A percentile compares a stretch with the other conserved stretches of the same genome.
Evolutionary conservation across 2,888 invertebrate genomes (phyloP).

Genomic region (Polymixis flavicincta): DNA sequence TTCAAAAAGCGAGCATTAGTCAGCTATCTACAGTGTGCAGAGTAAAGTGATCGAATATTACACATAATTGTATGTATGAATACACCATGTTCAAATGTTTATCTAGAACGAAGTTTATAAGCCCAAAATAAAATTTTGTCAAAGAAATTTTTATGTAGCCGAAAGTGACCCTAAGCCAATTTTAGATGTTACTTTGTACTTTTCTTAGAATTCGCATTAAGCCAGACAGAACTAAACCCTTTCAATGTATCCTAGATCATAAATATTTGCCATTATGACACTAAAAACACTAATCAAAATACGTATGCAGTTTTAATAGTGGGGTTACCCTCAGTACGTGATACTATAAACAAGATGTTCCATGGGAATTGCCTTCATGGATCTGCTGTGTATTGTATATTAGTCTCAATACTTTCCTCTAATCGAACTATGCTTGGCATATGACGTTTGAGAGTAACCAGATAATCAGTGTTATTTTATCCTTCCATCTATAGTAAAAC

Average conservation of each 20-base stretch:
- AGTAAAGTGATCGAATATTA: slow-evolving; percentile 38
- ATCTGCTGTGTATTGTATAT: slow-evolving; percentile 23
- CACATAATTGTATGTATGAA: slow-evolving; percentile 36
- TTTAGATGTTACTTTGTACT: slow-evolving; percentile 31
- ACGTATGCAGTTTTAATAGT: slow-evolving; percentile 43
- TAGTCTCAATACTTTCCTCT: slow-evolving; percentile 24
- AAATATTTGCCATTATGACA: slow-evolving; percentile 19
- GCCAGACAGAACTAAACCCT: slow-evolving; percentile 25
- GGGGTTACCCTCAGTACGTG: slow-evolving; percentile 64
- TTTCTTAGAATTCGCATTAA: slow-evolving; percentile 42
- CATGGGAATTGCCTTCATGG: slow-evolving; percentile 13
- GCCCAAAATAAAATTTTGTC: slow-evolving; percentile 37
- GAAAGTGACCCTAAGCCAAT: slow-evolving; percentile 58
- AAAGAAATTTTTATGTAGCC: slow-evolving; percentile 20
- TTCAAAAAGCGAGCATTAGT: slow-evolving; percentile 40
- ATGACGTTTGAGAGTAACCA: slow-evolving; percentile 64
- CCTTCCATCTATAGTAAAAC: slow-evolving; percentile 66
- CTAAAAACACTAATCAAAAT: slow-evolving; percentile 40
- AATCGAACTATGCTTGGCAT: slow-evolving; percentile 43
- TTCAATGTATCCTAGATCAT: slow-evolving; percentile 10
- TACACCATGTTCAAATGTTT: slow-evolving; percentile 43
- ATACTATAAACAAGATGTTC: slow-evolving; percentile 15
- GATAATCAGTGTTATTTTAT: slow-evolving; percentile 39
- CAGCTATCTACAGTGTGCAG: slow-evolving; percentile 32
- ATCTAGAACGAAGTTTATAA: slow-evolving; percentile 10